These are phyloP conservation scores for Drosophila multiciliata DNA, from an alignment of 2,888 invertebrate species.

Conservation along the genomic window DNA sequence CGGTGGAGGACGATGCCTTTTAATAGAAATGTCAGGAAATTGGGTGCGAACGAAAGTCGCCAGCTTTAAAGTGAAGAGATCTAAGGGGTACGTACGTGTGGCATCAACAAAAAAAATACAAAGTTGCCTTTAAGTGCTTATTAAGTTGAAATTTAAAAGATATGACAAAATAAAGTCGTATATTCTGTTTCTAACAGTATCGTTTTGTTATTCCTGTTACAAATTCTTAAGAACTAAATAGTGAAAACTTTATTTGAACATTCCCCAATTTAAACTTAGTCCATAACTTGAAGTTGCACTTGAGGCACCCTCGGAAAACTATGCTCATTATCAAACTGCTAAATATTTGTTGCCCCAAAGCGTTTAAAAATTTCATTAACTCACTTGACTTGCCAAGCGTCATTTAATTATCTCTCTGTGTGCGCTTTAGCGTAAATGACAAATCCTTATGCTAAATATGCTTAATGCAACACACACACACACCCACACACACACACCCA, in stretches of 20 bases:
- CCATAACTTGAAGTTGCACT: not conserved
- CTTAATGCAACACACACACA: conserved; percentile 74
- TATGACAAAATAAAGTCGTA: not conserved
- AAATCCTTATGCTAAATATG: conserved; percentile 83
- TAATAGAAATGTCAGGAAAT: conserved; percentile 80
- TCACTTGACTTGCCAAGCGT: conserved; percentile 61
- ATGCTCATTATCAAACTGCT: conserved; percentile 29
- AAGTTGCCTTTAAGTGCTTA: not conserved
- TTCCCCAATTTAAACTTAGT: not conserved
- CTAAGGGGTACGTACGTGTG: not conserved
- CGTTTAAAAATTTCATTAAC: conserved; percentile 80
- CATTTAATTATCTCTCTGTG: conserved; percentile 80
- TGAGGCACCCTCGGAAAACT: conserved; percentile 4
- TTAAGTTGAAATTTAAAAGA: not conserved
- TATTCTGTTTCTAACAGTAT: not conserved
- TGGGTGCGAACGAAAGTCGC: conserved; percentile 40
- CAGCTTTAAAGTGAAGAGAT: conserved; percentile 43
- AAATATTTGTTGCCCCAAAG: conserved; percentile 47
- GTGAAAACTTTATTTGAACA: not conserved
- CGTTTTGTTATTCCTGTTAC: not conserved
- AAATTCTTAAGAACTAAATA: not conserved
- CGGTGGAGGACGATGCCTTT: conserved; percentile 59
- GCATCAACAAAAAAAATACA: not conserved
- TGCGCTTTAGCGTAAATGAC: conserved; percentile 77
- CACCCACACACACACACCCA: conserved; percentile 16